A percentile compares a stretch with the other conserved stretches of the same genome.
Evolutionary conservation across 2,113 vertebrate species (phyloP).

Genomic region (Myotis yumanensis): DNA sequence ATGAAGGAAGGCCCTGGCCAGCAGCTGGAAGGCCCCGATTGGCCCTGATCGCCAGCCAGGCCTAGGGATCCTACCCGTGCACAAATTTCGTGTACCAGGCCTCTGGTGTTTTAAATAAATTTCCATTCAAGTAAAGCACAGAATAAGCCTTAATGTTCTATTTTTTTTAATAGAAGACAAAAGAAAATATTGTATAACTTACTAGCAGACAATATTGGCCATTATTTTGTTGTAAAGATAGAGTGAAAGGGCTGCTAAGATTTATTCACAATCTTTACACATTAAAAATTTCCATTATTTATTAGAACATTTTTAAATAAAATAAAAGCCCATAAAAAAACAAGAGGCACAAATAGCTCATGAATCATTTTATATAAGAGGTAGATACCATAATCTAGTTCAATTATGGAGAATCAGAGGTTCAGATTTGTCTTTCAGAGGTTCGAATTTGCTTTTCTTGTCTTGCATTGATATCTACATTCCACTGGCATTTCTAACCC

Average conservation of each 20-base stretch:
- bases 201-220: background rate
- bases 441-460: background rate
- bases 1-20: no score
- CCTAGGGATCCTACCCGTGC: no score
- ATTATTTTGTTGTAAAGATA: background rate
- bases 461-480: background rate
- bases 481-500: background rate
- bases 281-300: conserved; percentile 39
- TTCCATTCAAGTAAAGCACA: background rate
- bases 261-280: background rate
- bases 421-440: background rate
- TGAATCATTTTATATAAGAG: background rate
- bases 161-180: background rate
- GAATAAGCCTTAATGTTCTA: background rate
- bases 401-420: background rate
- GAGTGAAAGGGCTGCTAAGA: background rate
- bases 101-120: background rate
- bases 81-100: no score
- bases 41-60: no score
- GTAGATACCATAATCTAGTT: background rate
- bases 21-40: no score
- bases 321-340: background rate
- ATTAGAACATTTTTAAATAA: background rate
- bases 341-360: background rate
- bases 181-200: background rate